phyloP scores from a whole-genome alignment of 2,113 vertebrate species.

The Seriola rivoliana region DNA sequence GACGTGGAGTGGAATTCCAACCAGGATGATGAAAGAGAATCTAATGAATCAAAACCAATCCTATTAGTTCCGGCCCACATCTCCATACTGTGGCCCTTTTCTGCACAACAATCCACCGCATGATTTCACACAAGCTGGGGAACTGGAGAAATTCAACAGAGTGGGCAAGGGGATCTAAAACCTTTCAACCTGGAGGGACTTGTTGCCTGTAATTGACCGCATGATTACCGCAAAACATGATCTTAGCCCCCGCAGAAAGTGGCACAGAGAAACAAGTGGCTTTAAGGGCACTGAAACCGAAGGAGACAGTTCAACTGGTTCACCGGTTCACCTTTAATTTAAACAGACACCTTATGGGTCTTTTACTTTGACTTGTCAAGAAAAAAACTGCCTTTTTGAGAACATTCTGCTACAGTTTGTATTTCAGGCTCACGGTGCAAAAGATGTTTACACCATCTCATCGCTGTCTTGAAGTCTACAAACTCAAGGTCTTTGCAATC shows the following conservation, averaged over 20 bases:
- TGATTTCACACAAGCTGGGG: conserved; percentile 80
- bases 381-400: background rate
- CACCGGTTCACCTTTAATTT: background rate
- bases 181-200: conserved; percentile 63
- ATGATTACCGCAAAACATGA: conserved; percentile 70
- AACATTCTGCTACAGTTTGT: background rate
- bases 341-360: background rate
- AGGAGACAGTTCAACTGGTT: background rate
- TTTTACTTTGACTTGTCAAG: background rate
- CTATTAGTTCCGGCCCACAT: conserved; percentile 89
- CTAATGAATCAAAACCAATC: conserved; percentile 91
- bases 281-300: background rate
- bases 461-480: background rate
- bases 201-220: conserved; percentile 71
- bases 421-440: conserved; percentile 37
- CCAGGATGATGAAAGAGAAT: conserved; percentile 87
- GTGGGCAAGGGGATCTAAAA: conserved; percentile 50
- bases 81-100: conserved; percentile 80
- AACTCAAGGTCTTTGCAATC: conserved; percentile 22
- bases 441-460: conserved; percentile 13
- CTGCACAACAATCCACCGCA: conserved; percentile 74
- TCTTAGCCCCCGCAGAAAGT: conserved; percentile 42
- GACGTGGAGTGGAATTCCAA: conserved; percentile 88
- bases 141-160: conserved; percentile 52
- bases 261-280: conserved; percentile 6